Evolutionary conservation across 1,140 invertebrate genomes (phyloP).

Genomic region (Drosophila sproati): DNA sequence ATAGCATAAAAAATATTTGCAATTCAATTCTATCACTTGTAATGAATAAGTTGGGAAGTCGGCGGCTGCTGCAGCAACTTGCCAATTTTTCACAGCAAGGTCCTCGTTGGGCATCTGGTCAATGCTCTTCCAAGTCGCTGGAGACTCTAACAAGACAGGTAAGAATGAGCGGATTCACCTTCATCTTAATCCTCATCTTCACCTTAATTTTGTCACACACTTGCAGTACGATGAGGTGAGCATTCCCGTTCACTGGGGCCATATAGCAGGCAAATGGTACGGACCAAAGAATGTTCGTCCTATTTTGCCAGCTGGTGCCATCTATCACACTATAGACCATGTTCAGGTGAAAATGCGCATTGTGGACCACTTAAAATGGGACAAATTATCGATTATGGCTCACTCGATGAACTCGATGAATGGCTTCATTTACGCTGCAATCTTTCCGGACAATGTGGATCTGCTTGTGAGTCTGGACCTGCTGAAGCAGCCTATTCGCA

Average conservation of each 20-base stretch:
- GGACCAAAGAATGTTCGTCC: slow-evolving; percentile 87
- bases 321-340: slow-evolving; percentile 87
- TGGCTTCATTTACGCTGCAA: slow-evolving; percentile 86
- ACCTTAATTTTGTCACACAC: not conserved
- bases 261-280: slow-evolving; percentile 90
- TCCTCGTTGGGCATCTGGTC: slow-evolving; percentile 25
- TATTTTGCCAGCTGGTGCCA: slow-evolving; percentile 87
- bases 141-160: slow-evolving; percentile 63
- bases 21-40: not conserved
- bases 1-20: no score
- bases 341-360: slow-evolving; percentile 86
- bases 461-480: slow-evolving; percentile 88
- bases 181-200: not conserved
- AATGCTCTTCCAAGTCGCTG: slow-evolving; percentile 35
- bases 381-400: slow-evolving; percentile 88
- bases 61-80: slow-evolving; percentile 31
- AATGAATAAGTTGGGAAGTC: slow-evolving; percentile 45
- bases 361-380: slow-evolving; percentile 88
- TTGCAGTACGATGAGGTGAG: slow-evolving; percentile 87
- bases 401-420: slow-evolving; percentile 89
- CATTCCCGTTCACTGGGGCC: slow-evolving; percentile 88
- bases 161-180: slow-evolving; percentile 8
- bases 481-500: slow-evolving; percentile 85
- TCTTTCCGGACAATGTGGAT: slow-evolving; percentile 87
- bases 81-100: slow-evolving; percentile 10